phyloP scores from a whole-genome alignment of 2,888 invertebrate species.

The Aspidiotus rigidus region DNA sequence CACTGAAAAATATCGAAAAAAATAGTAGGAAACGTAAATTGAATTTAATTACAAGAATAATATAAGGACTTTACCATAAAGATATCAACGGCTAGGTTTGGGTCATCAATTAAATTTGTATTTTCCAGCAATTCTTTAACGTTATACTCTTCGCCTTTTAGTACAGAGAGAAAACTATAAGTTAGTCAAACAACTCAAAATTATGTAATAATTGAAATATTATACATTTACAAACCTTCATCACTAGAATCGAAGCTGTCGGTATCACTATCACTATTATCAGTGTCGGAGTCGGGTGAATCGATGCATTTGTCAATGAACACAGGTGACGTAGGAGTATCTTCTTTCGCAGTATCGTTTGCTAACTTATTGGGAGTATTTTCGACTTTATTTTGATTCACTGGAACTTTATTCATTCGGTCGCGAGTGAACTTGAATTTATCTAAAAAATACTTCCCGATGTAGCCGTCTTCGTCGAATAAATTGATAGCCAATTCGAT shows the following conservation, averaged over 20 bases:
- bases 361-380: neutral
- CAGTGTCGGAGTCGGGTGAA: slow-evolving; percentile 10
- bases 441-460: slow-evolving; percentile 23
- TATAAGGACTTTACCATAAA: slow-evolving; percentile 11
- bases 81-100: slow-evolving; percentile 12
- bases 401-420: neutral
- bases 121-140: slow-evolving; percentile 22
- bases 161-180: neutral
- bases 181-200: neutral
- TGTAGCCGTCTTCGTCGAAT: slow-evolving; percentile 20
- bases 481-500: slow-evolving; percentile 26
- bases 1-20: slow-evolving; percentile 13
- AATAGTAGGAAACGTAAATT: neutral
- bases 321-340: neutral
- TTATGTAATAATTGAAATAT: neutral
- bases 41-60: neutral
- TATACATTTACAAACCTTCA: neutral
- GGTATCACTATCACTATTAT: slow-evolving; percentile 15
- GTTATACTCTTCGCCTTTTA: slow-evolving; percentile 15
- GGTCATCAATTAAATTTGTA: slow-evolving; percentile 22
- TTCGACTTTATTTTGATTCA: too few relatives aligned
- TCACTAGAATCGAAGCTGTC: slow-evolving; percentile 18
- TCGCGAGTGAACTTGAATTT: slow-evolving; percentile 14
- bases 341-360: neutral
- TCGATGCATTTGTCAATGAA: neutral